Evolutionary conservation across 2,797 vertebrate species (phyloP).

Genomic region (Rachycentron canadum): DNA sequence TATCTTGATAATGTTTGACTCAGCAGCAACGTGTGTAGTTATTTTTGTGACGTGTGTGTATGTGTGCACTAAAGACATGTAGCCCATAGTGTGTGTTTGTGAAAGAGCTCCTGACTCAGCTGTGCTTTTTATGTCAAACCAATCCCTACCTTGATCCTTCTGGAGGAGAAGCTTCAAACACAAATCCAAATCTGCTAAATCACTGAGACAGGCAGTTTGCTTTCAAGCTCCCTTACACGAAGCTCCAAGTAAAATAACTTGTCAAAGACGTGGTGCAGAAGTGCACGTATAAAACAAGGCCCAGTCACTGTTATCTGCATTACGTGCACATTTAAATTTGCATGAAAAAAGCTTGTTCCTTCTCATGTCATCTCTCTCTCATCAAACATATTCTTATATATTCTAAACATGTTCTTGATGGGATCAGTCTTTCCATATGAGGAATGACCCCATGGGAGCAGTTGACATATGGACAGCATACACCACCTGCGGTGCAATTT

Average conservation of each 20-base stretch:
- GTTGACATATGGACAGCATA: not conserved
- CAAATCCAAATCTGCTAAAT: constrained; percentile 71
- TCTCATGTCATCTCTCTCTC: not conserved
- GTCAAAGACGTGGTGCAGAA: constrained; percentile 41
- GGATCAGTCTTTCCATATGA: not conserved
- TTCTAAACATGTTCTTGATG: not conserved
- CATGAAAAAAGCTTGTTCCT: not conserved
- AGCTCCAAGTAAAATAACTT: constrained; percentile 30
- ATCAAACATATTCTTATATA: not conserved
- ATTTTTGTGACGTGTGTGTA: constrained; percentile 14
- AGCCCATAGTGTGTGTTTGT: constrained; percentile 32
- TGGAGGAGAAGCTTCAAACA: constrained; percentile 73
- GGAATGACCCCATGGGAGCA: not conserved
- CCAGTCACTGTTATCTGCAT: not conserved
- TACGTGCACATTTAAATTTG: constrained; percentile 11
- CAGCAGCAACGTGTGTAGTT: constrained; percentile 35
- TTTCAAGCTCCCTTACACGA: constrained; percentile 58
- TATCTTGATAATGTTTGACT: constrained; percentile 44
- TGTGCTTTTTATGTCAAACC: constrained; percentile 66
- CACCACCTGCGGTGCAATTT: not conserved
- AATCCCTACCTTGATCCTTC: constrained; percentile 64
- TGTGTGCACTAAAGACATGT: not conserved
- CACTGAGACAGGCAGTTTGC: constrained; percentile 54
- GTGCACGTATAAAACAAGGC: not conserved
- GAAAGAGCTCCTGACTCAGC: constrained; percentile 66